Evolutionary conservation across 1,140 invertebrate genomes (phyloP), one percentile per base, ranked within the genome.

Genomic region (Drosophila repleta): DNA sequence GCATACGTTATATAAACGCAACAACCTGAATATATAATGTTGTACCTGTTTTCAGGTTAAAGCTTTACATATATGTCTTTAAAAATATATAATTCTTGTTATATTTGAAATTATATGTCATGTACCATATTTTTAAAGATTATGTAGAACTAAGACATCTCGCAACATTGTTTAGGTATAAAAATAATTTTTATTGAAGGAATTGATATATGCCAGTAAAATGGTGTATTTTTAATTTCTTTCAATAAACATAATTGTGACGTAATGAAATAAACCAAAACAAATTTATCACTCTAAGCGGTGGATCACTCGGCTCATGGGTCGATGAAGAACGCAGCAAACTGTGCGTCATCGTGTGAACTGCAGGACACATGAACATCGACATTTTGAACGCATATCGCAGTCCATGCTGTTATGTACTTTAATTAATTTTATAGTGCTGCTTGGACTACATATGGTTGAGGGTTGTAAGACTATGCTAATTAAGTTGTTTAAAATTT

Each of bases 311-410:
- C 92, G 94, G 94, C 93, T 95, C 94, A 93, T 93, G 94, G 92
- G 92, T 95, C 95, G 95, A 96, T 96, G 95, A 96, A 96, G 94
- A 96, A 95, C 95, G 95, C 94, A 95, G 95, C 94, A 94, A 96
- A 95, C 93, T 95, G 95, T 94, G 95, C 93, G 93, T 94, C 93
- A 93, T 94, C 93, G 93, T 95, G 95, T 95, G 94, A 96, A 96
- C 94, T 96, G 95, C 95, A 96, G 94, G 93, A 95, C 94, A 95
- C 94, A 94, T 94, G 95, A 96, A 94, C 95, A 95, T 95, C 94
- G 94, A 95, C 93, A 94, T 94, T 94, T 96, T 93, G 95, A 96
- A 96, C 94, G 95, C 95, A 95, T 92, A 95, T 95, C 93, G 94
- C 94, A 92, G 92, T 93, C 93, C 92, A 91, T 79, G 92, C 91